These are phyloP conservation scores for Coregonus ussuriensis DNA, from an alignment of 2,797 vertebrate genomes.

Conservation along the genomic window DNA sequence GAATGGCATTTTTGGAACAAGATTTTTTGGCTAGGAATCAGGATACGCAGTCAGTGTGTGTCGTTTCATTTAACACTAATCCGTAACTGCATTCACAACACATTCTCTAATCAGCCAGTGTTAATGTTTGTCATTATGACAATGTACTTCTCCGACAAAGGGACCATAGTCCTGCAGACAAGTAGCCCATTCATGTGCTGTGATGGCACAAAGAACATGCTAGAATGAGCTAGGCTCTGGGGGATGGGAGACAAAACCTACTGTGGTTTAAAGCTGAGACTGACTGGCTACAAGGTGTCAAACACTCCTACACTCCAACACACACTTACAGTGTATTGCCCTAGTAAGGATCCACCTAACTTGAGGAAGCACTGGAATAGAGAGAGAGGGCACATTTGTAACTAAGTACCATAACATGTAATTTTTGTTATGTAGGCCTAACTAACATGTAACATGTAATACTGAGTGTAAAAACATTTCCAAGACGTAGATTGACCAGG, in stretches of 20 bases:
- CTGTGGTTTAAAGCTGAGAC: constrained; percentile 6
- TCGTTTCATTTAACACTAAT: constrained; percentile 37
- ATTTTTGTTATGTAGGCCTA: constrained; percentile 4
- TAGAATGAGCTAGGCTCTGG: not conserved
- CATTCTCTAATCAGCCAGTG: not conserved
- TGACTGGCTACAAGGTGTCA: constrained; percentile 12
- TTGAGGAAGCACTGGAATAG: too few species aligned
- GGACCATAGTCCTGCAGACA: constrained; percentile 11
- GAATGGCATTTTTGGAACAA: not conserved
- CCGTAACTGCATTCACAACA: constrained; percentile 14
- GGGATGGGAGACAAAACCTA: not conserved
- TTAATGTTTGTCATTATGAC: not conserved
- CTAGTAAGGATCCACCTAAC: not conserved
- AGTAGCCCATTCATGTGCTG: not conserved
- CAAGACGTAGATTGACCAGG: too few species aligned
- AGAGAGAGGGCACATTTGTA: not conserved
- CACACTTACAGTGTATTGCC: not conserved
- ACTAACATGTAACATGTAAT: not conserved
- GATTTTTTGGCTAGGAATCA: not conserved
- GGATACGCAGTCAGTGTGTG: constrained; percentile 12
- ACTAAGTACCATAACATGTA: not conserved
- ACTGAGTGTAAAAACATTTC: too few species aligned
- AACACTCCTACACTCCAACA: not conserved
- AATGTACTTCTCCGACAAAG: not conserved
- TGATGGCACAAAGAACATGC: not conserved